Percentiles rank a stretch among this genome's conserved stretches.
Evolutionary conservation across 2,113 vertebrate species (phyloP).

Genomic region (Oenanthe oenanthe): DNA sequence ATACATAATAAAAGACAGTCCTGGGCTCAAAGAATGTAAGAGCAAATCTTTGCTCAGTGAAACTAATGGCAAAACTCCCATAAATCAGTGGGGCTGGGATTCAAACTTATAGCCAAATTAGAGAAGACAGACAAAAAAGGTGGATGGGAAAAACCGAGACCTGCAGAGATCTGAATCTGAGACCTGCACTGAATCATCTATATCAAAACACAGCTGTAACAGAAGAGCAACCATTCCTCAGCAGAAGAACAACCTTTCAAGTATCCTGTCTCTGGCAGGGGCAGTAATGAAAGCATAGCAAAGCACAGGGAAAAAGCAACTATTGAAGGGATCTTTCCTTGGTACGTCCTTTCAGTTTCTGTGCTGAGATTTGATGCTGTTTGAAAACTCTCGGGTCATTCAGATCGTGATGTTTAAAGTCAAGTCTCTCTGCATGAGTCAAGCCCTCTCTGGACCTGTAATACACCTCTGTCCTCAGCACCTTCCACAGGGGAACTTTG

Average conservation of each 20-base stretch:
- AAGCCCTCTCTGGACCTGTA: constrained; percentile 8
- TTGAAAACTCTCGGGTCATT: constrained; percentile 24
- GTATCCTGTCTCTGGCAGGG: constrained; percentile 26
- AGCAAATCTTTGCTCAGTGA: constrained; percentile 38
- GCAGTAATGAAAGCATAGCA: constrained; percentile 32
- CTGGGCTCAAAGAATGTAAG: constrained; percentile 13
- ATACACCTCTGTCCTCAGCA: not conserved
- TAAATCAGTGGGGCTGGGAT: constrained; percentile 21
- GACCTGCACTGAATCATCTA: constrained; percentile 19
- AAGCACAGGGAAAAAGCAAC: not conserved
- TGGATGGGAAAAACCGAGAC: not conserved
- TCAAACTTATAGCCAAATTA: constrained; percentile 43
- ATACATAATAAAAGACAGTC: constrained; percentile 41
- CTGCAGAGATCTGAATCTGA: constrained; percentile 59
- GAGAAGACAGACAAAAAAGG: constrained; percentile 43
- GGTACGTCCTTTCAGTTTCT: constrained; percentile 37
- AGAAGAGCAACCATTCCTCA: constrained; percentile 44
- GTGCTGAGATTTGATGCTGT: not conserved
- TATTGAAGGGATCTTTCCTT: constrained; percentile 29
- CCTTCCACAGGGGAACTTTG: not conserved
- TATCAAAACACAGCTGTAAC: constrained; percentile 52
- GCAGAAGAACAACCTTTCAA: constrained; percentile 60
- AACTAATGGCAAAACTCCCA: constrained; percentile 53
- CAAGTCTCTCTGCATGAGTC: not conserved
- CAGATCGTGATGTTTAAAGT: constrained; percentile 27